These are phyloP conservation scores for Xanthorhoe spadicearia DNA, from an alignment of 2,888 invertebrate species.

Conservation along the genomic window DNA sequence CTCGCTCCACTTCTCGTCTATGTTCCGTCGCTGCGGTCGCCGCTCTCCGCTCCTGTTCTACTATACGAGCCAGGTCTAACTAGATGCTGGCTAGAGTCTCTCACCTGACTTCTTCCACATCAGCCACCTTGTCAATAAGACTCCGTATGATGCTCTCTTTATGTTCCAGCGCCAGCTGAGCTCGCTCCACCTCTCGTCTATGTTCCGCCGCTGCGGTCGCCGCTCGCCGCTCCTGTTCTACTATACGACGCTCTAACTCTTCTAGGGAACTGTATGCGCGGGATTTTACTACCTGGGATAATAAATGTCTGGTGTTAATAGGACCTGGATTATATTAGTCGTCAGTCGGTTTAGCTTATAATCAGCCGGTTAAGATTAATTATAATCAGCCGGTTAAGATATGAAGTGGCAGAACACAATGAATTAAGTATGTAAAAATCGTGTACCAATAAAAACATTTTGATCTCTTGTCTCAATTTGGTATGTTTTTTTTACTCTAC, in stretches of 20 bases:
- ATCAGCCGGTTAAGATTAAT: too few relatives aligned
- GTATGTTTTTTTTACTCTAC: too few relatives aligned
- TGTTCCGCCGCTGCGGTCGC: conserved; percentile 68
- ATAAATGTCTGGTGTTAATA: background rate
- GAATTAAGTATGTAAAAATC: too few relatives aligned
- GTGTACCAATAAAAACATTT: too few relatives aligned
- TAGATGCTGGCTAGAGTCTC: conserved; percentile 38
- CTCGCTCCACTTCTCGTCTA: too few relatives aligned
- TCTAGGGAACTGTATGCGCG: conserved; percentile 78
- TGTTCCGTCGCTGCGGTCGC: too few relatives aligned
- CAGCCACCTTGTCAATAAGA: conserved; percentile 78
- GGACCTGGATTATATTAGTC: too few relatives aligned
- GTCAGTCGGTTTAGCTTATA: too few relatives aligned
- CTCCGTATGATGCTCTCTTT: conserved; percentile 76
- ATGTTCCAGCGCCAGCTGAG: conserved; percentile 66
- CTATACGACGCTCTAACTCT: conserved; percentile 76
- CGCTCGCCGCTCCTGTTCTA: conserved; percentile 73
- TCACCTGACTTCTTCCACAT: conserved; percentile 76
- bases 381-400: too few relatives aligned
- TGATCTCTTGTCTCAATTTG: too few relatives aligned
- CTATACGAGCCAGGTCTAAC: conserved; percentile 72
- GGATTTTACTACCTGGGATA: conserved; percentile 72
- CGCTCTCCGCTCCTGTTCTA: conserved; percentile 63
- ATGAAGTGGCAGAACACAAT: too few relatives aligned
- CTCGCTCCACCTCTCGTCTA: conserved; percentile 69